Evolutionary conservation across 2,113 vertebrate species (phyloP).

Genomic region (Alces alces): DNA sequence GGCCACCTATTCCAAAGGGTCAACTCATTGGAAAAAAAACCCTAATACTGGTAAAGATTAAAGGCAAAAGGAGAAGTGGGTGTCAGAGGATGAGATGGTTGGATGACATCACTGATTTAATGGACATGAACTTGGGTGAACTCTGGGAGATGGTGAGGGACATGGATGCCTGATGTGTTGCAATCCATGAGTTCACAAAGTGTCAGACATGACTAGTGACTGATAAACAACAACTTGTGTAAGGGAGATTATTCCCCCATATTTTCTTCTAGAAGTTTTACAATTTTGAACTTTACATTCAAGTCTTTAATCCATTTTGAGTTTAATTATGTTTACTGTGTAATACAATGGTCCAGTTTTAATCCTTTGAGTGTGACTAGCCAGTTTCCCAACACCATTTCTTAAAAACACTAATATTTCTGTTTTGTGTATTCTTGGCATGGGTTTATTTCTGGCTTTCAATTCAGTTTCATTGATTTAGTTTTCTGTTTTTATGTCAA

Average conservation of each 20-base stretch:
- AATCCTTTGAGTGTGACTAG: background rate
- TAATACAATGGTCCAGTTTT: background rate
- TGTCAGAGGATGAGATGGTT: too few species aligned
- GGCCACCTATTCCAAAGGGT: too few species aligned
- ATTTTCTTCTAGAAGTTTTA: background rate
- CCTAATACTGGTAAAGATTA: too few species aligned
- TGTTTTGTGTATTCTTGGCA: background rate
- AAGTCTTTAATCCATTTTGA: background rate
- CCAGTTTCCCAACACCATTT: background rate
- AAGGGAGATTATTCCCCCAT: background rate
- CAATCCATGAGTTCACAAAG: too few species aligned
- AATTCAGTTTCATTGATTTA: background rate
- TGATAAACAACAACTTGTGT: too few species aligned
- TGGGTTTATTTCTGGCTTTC: background rate
- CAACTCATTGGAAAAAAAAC: too few species aligned
- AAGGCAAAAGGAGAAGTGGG: too few species aligned
- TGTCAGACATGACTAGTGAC: too few species aligned
- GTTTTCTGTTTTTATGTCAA: background rate
- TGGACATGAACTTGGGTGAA: too few species aligned
- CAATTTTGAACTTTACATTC: background rate
- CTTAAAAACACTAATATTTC: background rate
- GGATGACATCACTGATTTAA: too few species aligned
- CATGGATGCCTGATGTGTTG: too few species aligned
- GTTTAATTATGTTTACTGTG: background rate
- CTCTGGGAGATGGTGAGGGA: too few species aligned